Base-by-base conservation (phyloP, 2,797 vertebrate genomes). In the Hirundo rustica region DNA sequence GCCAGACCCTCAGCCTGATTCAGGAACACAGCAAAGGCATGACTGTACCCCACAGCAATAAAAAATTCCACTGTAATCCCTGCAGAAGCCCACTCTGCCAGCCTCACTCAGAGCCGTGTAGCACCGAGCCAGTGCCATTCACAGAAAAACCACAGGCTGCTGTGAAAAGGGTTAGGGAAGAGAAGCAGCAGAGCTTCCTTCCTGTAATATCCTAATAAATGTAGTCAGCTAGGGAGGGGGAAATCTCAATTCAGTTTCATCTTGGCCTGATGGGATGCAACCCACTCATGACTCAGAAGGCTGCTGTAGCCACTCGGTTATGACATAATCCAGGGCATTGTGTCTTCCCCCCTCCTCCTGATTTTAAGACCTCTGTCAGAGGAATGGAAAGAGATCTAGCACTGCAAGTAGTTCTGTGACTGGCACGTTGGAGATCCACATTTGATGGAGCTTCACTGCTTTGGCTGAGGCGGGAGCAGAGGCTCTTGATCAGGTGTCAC, bases 81-180 rank as follows among this genome's bases (percentile, higher is more conserved):
- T 5, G 11, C 26, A 86, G 62, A 81, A 87, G 11, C 36, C 19
- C 27, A 4, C 44, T 47, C 19, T 85, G 61, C 50, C 7, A 0
- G 47, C 66, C 30, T 55, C 0, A 1, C 57, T 71, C 1, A 0
- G 40, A 74, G 42, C 58, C 50, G 84, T 2, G 2, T 36, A 45
- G 47, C 3, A 1, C 19, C 20, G n/a, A 73, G 27, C 27, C 29
- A 32, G 67, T 3, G 3, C 11, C 51, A 47, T 44, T 70, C 65
- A 51, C 27, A 77, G 72, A 47, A 48, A 89, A 90, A 64, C 5
- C 32, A 27, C 38, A 78, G 68, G 44, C 13, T 92, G 67, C 62
- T 81, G 25, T 71, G 66, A 8, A 67, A 75, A 78, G 7, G 6
- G 23, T n/a, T 22, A 66, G 19, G 54, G 25, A 79, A 47, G 21